Percentiles rank a stretch among this genome's conserved stretches.
Conservation (phyloP, 1,140 invertebrate genomes). For the Delia radicum region DNA sequence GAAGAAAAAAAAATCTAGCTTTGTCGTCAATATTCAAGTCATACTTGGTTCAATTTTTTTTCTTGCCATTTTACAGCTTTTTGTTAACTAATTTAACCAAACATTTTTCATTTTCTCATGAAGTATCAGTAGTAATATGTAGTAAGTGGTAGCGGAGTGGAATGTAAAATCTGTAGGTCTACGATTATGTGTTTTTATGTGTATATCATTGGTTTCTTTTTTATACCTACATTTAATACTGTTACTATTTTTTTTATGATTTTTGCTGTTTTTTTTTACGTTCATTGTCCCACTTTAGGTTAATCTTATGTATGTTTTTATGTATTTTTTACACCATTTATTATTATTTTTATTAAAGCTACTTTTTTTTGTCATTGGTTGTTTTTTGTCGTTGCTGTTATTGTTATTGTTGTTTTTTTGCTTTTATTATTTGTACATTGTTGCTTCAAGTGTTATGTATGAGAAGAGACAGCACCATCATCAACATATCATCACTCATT, state of each 20-base stretch:
- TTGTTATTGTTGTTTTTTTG: neutral
- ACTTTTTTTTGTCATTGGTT: neutral
- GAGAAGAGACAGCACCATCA: neutral
- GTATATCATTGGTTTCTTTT: neutral
- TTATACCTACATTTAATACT: neutral
- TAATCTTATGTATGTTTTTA: neutral
- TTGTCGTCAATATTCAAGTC: neutral
- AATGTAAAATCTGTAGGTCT: neutral
- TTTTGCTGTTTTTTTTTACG: neutral
- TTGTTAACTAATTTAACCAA: slow-evolving; percentile 1
- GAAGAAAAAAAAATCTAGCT: too few relatives aligned
- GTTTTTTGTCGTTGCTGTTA: neutral
- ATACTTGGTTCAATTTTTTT: neutral
- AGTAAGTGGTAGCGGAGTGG: too few relatives aligned
- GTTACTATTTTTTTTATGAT: neutral
- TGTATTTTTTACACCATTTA: neutral
- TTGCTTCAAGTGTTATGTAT: neutral
- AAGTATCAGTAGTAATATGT: neutral
- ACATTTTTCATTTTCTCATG: slow-evolving; percentile 1
- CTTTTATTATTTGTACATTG: neutral
- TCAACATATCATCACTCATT: neutral
- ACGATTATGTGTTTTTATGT: neutral
- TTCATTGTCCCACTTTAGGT: slow-evolving; percentile 3
- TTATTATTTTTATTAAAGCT: neutral
- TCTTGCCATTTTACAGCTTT: neutral